These are phyloP conservation scores for Mixornis gularis DNA, from an alignment of 2,113 vertebrate genomes.

Conservation along the genomic window DNA sequence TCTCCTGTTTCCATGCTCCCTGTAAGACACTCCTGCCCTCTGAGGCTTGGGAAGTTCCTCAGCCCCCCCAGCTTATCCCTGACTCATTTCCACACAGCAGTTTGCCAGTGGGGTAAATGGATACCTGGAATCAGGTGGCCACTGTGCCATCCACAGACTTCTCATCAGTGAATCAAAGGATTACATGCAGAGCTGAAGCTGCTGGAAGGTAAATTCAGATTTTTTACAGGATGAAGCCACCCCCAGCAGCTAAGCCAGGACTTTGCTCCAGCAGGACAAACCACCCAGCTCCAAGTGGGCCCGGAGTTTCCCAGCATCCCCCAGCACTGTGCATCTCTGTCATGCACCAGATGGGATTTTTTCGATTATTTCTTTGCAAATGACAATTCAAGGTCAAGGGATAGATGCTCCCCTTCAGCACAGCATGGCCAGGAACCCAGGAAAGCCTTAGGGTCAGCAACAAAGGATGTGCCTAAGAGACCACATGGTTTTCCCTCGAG, in stretches of 20 bases:
- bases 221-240: neutral
- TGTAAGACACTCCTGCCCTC: neutral
- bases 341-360: neutral
- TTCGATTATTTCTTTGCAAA: neutral
- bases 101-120: neutral
- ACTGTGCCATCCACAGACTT: fast-evolving
- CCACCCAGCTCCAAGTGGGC: neutral
- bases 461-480: neutral
- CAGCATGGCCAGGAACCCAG: neutral
- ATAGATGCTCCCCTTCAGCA: neutral
- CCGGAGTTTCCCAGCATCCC: neutral
- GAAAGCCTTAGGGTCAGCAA: neutral
- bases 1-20: neutral
- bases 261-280: neutral
- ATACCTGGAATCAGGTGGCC: neutral
- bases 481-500: neutral
- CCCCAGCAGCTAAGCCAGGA: neutral
- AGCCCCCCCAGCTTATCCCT: neutral
- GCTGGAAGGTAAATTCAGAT: neutral
- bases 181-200: neutral
- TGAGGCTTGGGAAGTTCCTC: neutral
- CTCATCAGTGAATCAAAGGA: neutral
- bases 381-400: neutral
- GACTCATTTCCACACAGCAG: neutral
- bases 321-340: neutral